Evolutionary conservation across 2,113 vertebrate species (phyloP).

Genomic region (Pardalotus punctatus): DNA sequence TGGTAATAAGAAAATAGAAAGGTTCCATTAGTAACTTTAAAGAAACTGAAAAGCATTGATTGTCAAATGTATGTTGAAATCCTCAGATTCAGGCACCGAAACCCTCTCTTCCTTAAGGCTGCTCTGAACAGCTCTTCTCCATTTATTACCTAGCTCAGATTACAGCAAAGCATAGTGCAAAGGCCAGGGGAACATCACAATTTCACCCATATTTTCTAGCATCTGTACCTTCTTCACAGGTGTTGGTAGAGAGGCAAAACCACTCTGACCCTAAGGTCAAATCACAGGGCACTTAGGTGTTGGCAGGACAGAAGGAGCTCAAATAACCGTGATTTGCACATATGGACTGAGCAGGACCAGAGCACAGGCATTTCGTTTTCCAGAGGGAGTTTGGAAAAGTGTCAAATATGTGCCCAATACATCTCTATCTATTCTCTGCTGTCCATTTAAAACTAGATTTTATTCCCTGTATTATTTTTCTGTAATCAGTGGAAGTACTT

Average conservation of each 20-base stretch:
- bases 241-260: conserved; percentile 64
- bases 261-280: conserved; percentile 72
- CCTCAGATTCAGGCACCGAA: background rate
- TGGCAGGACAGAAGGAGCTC: conserved; percentile 69
- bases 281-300: conserved; percentile 43
- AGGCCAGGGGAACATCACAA: conserved; percentile 66
- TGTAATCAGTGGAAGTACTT: background rate
- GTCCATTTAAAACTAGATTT: background rate
- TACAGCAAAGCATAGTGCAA: conserved; percentile 59
- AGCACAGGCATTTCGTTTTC: conserved; percentile 24
- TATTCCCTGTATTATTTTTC: background rate
- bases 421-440: background rate
- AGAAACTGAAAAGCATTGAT: background rate
- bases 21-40: background rate
- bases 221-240: conserved; percentile 74
- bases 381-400: conserved; percentile 5
- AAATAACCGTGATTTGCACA: conserved; percentile 50
- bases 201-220: conserved; percentile 72
- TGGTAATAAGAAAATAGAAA: background rate
- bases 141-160: conserved; percentile 52
- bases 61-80: background rate
- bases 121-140: conserved; percentile 9
- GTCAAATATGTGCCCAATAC: background rate
- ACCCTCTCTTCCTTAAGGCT: background rate
- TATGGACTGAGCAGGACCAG: conserved; percentile 40